A percentile compares a stretch with the other conserved stretches of the same genome.
Evolutionary conservation across 2,113 vertebrate genomes (phyloP).

Genomic region (Galeopterus variegatus): DNA sequence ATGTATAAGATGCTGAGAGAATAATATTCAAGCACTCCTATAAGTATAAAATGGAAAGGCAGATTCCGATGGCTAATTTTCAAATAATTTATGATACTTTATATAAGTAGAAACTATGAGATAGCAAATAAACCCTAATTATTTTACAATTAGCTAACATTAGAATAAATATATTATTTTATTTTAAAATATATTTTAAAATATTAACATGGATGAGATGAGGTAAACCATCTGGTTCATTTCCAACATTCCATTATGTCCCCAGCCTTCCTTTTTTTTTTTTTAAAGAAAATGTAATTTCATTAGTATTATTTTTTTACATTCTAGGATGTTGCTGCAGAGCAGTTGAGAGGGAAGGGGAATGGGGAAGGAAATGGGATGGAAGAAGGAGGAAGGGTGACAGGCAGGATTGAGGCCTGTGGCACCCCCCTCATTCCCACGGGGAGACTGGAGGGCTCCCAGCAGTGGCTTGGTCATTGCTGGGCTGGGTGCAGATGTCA

Average conservation of each 20-base stretch:
- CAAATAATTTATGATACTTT: background rate
- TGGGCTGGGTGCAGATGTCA: too few relatives aligned
- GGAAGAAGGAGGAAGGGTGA: too few relatives aligned
- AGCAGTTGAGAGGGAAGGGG: too few relatives aligned
- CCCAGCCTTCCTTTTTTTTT: background rate
- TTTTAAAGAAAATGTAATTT: too few relatives aligned
- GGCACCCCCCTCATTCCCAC: too few relatives aligned
- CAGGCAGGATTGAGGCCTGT: too few relatives aligned
- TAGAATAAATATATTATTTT: background rate
- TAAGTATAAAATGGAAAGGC: background rate
- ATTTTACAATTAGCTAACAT: background rate
- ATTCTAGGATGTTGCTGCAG: too few relatives aligned
- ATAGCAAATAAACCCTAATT: background rate
- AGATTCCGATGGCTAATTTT: background rate
- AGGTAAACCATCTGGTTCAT: background rate
- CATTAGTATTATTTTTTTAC: too few relatives aligned
- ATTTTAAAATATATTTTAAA: conserved; percentile 23
- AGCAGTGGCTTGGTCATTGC: too few relatives aligned
- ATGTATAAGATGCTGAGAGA: background rate
- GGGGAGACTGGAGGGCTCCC: too few relatives aligned
- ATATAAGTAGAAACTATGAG: background rate
- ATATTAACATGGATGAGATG: background rate
- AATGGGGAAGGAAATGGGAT: too few relatives aligned
- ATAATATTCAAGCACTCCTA: background rate
- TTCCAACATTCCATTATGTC: background rate